Percentiles rank a stretch among this genome's conserved stretches.
Evolutionary conservation across 1,140 invertebrate species (phyloP).

Genomic region (Drosophila arawakana): DNA sequence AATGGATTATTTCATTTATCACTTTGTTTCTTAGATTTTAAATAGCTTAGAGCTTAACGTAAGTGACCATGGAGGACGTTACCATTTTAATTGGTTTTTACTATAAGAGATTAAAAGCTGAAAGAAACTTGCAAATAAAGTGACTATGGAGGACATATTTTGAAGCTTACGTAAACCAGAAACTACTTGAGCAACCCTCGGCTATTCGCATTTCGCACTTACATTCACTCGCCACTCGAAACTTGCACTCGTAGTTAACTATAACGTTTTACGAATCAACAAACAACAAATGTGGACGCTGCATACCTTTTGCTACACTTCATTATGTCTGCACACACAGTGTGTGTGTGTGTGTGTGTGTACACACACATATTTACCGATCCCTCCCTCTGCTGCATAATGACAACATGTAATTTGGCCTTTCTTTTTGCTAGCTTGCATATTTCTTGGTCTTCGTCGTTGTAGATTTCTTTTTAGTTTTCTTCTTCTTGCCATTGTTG

Average conservation of each 20-base stretch:
- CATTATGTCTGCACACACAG: slow-evolving; percentile 47
- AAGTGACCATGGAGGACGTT: no score
- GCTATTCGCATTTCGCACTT: slow-evolving; percentile 11
- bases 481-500: slow-evolving; percentile 15
- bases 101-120: no score
- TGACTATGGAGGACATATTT: no score
- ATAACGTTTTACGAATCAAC: slow-evolving; percentile 57
- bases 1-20: no score
- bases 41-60: no score
- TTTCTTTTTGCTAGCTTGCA: slow-evolving; percentile 63
- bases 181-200: slow-evolving; percentile 17
- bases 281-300: slow-evolving; percentile 40
- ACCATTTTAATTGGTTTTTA: no score
- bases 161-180: no score
- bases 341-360: slow-evolving; percentile 5
- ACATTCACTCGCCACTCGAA: slow-evolving; percentile 9
- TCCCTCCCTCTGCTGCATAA: slow-evolving; percentile 55
- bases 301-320: slow-evolving; percentile 67
- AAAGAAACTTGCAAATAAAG: no score
- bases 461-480: slow-evolving; percentile 32
- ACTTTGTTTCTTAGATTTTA: no score
- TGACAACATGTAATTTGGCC: slow-evolving; percentile 77
- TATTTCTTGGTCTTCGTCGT: slow-evolving; percentile 43
- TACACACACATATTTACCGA: slow-evolving; percentile 6
- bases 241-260: slow-evolving; percentile 34